Base-by-base conservation (phyloP, 2,888 invertebrate genomes). In the Brenthis ino region DNA sequence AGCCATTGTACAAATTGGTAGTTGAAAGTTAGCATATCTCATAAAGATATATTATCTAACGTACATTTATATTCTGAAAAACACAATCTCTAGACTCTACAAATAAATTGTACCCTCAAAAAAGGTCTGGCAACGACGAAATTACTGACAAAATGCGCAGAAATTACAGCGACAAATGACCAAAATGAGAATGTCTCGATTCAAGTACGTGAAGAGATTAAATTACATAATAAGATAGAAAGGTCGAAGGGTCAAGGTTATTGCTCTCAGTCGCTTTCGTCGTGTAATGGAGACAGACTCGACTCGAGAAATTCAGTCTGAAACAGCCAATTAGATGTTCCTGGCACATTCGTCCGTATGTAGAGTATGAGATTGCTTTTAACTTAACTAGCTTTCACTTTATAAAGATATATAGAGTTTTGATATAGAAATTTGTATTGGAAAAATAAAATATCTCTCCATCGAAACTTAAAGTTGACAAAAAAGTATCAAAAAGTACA, bases 231-330 rank as follows among this genome's bases (percentile, higher is more conserved):
- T 50, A 43, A 67, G 57, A 57, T 47, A 6, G 24, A 63, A 67
- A 67, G 70, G 67, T 70, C 53, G 57, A 33, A 70, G 54, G 70
- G 64, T 64, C 57, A 64, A 67, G 67, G 66, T 66, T 53, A 69
- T 8, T 16, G 33, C 60, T 54, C n/a, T 47, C 13, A 20, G 28
- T 20, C 14, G 16, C 37, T 33, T 16, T 33, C 53, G 20, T 13
- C 14, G 33, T 33, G 33, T 53, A 53, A 13, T 16, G 28, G 43
- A 53, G 11, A 63, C 53, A 63, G 33, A 37, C 16, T 2, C 53
- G 33, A 53, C n/a, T 16, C 11, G 51, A 16, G 63, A 33, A 53
- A 33, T 61, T 53, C 53, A 37, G 43, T 51, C 33, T 53, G 20
- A 33, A 53, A 20, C 37, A 43, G 20, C 14, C 43, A 63, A 33